phyloP scores from a whole-genome alignment of 2,888 invertebrate species.

The Lithodes maja region DNA sequence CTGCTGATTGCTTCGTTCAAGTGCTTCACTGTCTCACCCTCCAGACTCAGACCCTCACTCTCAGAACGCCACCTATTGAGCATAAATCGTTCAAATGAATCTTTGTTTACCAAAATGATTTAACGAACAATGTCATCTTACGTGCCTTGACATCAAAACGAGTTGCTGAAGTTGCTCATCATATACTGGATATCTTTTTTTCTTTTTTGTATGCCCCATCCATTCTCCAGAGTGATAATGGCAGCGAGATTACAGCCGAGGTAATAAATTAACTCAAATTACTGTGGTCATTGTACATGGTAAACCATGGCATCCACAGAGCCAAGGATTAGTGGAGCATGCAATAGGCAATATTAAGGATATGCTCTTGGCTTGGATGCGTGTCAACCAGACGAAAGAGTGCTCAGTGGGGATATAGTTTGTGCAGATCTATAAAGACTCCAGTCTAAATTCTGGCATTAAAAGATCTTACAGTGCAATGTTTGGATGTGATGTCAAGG shows the following conservation, averaged over 20 bases:
- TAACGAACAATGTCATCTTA: conserved; percentile 71
- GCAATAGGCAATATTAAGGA: conserved; percentile 17
- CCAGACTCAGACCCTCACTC: too few relatives aligned
- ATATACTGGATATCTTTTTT: conserved; percentile 69
- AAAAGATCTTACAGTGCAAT: conserved; percentile 9
- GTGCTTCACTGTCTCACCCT: too few relatives aligned
- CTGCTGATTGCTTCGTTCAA: too few relatives aligned
- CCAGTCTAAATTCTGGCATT: conserved; percentile 21
- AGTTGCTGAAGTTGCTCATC: conserved; percentile 43
- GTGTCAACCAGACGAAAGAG: conserved; percentile 28
- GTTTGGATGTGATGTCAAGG: conserved; percentile 32
- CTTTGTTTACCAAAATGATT: conserved; percentile 71
- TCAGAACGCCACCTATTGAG: too few relatives aligned
- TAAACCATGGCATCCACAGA: conserved; percentile 32
- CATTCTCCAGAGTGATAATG: conserved; percentile 33
- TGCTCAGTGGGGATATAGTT: conserved; percentile 19
- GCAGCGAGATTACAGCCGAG: conserved; percentile 27
- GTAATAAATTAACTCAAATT: conserved; percentile 29
- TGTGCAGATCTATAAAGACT: conserved; percentile 23
- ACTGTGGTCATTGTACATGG: conserved; percentile 29
- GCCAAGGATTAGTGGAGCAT: conserved; percentile 21
- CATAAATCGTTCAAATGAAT: conserved; percentile 28
- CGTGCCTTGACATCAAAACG: conserved; percentile 70
- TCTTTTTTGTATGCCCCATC: conserved; percentile 16
- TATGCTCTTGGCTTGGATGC: conserved; percentile 29